Conservation (phyloP, 2,113 vertebrate genomes). For the Ariopsis seemanni region DNA sequence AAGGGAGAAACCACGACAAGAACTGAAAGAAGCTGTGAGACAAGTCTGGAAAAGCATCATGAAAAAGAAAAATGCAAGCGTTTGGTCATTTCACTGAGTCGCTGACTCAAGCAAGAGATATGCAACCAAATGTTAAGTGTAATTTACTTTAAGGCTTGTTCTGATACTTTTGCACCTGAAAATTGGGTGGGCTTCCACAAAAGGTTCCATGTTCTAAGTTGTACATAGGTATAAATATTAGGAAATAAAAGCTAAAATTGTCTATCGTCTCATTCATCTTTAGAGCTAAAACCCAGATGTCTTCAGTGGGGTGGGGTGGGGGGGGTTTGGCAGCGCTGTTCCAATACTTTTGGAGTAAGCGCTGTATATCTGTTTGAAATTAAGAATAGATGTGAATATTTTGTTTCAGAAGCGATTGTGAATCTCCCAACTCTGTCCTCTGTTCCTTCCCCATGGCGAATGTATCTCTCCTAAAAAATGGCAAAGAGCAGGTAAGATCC, state of each 20-base stretch:
- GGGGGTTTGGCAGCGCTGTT: not conserved
- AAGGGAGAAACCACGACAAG: no score
- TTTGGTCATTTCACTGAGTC: not conserved
- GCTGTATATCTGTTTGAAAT: not conserved
- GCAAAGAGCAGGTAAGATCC: no score
- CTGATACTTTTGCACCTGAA: not conserved
- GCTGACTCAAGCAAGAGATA: no score
- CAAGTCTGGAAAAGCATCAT: not conserved
- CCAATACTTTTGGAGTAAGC: not conserved
- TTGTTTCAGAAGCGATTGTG: constrained; percentile 76
- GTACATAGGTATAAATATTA: not conserved
- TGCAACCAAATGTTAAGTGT: no score
- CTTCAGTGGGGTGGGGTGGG: not conserved
- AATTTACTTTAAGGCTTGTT: not conserved
- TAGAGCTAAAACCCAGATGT: not conserved
- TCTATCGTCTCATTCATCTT: no score
- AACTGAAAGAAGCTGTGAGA: not conserved
- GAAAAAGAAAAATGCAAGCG: not conserved
- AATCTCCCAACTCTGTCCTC: constrained; percentile 64
- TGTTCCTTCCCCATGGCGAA: constrained; percentile 88
- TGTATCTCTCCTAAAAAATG: constrained; percentile 81
- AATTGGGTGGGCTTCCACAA: not conserved
- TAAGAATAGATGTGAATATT: not conserved
- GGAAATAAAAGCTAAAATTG: not conserved
- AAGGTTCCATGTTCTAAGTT: not conserved